Evolutionary conservation across 2,797 vertebrate species (phyloP).

Genomic region (Acanthopagrus latus): DNA sequence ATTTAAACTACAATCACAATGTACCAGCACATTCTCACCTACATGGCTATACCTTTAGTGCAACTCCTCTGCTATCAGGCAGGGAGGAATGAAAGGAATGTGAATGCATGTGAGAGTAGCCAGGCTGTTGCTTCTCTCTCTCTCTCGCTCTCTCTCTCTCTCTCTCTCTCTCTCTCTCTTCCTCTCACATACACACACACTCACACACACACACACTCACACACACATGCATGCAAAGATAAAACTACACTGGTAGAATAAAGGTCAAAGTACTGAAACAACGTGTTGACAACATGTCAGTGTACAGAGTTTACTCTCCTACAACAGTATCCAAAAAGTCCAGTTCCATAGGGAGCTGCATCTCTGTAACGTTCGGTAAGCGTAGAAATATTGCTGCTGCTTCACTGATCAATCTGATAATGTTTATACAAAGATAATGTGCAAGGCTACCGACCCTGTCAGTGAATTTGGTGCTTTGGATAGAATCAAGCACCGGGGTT

Average conservation of each 20-base stretch:
- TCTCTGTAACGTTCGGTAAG: conserved; percentile 2
- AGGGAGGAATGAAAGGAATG: conserved; percentile 78
- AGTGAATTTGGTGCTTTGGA: background rate
- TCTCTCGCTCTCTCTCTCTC: background rate
- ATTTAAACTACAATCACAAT: conserved; percentile 13
- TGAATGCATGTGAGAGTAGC: conserved; percentile 61
- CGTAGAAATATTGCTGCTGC: conserved; percentile 16
- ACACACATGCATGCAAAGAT: conserved; percentile 12
- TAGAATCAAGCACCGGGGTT: conserved; percentile 3
- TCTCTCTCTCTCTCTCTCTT: background rate
- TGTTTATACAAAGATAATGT: conserved; percentile 11
- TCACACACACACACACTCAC: background rate
- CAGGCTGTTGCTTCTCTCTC: conserved; percentile 24
- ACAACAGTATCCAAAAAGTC: background rate
- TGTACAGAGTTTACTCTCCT: background rate
- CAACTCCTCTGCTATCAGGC: conserved; percentile 57
- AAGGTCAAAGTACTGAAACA: background rate
- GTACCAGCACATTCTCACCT: background rate
- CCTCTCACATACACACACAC: background rate
- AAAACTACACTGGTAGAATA: conserved; percentile 7
- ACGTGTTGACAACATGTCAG: background rate
- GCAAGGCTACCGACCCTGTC: background rate
- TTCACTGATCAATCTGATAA: conserved; percentile 11
- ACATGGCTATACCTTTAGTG: conserved; percentile 30
- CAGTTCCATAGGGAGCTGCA: background rate